These are phyloP conservation scores for Agonopterix heracliana DNA, from an alignment of 2,888 invertebrate genomes.

Conservation along the genomic window DNA sequence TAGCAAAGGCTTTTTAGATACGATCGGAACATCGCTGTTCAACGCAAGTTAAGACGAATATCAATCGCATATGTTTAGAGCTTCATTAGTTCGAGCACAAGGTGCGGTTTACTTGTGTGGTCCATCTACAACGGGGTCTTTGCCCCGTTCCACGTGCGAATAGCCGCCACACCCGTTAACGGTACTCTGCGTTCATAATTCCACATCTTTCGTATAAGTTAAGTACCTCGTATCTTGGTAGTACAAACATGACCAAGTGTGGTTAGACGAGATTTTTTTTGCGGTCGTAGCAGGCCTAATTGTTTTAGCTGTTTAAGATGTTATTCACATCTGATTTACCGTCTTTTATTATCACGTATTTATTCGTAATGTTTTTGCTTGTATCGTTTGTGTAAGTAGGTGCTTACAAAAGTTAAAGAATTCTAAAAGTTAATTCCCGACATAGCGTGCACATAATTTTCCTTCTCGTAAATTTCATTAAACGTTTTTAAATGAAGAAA, in stretches of 20 bases:
- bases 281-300: not conserved
- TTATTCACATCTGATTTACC: too few relatives aligned
- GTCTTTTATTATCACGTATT: too few relatives aligned
- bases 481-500: too few relatives aligned
- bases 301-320: not conserved
- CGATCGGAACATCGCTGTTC: not conserved
- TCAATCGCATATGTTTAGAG: constrained; percentile 2
- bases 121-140: constrained; percentile 39
- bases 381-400: too few relatives aligned
- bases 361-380: too few relatives aligned
- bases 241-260: not conserved
- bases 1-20: too few relatives aligned
- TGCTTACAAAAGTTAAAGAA: too few relatives aligned
- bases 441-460: too few relatives aligned
- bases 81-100: constrained; percentile 2
- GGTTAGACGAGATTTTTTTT: not conserved
- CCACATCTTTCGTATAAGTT: constrained; percentile 17
- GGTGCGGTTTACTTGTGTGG: constrained; percentile 24
- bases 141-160: constrained; percentile 50
- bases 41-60: not conserved
- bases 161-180: constrained; percentile 51
- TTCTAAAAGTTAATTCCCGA: too few relatives aligned
- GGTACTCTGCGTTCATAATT: constrained; percentile 42
- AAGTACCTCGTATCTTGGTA: not conserved
- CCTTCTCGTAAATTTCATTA: too few relatives aligned